Conservation (phyloP, 2,888 invertebrate species). For the Cyaniris semiargus region DNA sequence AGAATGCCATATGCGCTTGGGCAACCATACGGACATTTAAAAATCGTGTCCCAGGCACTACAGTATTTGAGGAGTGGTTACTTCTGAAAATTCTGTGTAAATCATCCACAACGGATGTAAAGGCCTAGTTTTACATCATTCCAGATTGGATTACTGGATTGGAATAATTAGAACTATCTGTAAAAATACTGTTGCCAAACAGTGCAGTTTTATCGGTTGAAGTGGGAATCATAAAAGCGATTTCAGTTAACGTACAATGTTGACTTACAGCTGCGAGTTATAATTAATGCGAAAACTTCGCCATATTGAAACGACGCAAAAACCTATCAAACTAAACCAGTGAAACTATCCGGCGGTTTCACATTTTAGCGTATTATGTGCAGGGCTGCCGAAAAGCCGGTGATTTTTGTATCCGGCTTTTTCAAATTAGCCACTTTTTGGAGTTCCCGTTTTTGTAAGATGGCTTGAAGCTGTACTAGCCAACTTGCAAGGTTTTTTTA, state of each 20-base stretch:
- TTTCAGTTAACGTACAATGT: conserved; percentile 25
- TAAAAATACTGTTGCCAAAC: neutral
- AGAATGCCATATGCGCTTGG: too few species aligned
- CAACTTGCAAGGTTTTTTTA: too few species aligned
- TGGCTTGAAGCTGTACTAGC: too few species aligned
- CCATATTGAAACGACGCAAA: conserved; percentile 34
- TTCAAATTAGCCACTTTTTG: too few species aligned
- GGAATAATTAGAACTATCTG: neutral
- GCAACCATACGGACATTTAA: too few species aligned
- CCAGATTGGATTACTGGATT: too few species aligned
- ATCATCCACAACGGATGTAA: too few species aligned
- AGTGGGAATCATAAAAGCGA: conserved; percentile 3
- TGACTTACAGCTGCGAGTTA: conserved; percentile 30
- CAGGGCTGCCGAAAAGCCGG: neutral
- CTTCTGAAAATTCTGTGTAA: too few species aligned
- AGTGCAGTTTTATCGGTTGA: neutral
- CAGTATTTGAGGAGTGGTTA: too few species aligned
- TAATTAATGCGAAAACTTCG: conserved; percentile 34
- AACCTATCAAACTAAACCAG: conserved; percentile 40
- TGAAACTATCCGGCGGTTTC: conserved; percentile 63
- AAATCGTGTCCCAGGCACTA: too few species aligned
- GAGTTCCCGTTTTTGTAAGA: too few species aligned
- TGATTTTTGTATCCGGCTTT: neutral
- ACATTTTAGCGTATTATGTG: conserved; percentile 71
- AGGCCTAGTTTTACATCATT: too few species aligned